These are phyloP conservation scores for Apamea monoglypha DNA, from an alignment of 2,888 invertebrate genomes.

Conservation along the genomic window DNA sequence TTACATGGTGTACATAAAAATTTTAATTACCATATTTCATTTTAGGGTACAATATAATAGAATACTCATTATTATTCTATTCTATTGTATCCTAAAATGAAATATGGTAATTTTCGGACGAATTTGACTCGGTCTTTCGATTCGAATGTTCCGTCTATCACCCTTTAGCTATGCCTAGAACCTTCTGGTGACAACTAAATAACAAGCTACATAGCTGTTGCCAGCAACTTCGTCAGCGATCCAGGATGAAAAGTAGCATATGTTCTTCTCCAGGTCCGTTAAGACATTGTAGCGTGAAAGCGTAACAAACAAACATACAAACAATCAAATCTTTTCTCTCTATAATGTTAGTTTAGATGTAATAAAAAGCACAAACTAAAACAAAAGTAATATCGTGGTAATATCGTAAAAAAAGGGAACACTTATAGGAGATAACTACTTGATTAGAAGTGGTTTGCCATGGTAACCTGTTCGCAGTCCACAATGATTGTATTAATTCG, in stretches of 20 bases:
- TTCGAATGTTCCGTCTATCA: not conserved
- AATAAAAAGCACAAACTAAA: not conserved
- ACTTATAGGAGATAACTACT: not conserved
- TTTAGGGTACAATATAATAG: too few species aligned
- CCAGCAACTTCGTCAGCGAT: not conserved
- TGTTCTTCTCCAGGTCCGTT: too few species aligned
- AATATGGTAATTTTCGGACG: conserved; percentile 6
- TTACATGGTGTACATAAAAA: too few species aligned
- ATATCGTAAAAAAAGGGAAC: conserved; percentile 1
- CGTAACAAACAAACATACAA: too few species aligned
- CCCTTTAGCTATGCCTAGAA: not conserved
- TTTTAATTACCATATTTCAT: too few species aligned
- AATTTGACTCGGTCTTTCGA: not conserved
- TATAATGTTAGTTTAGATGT: not conserved
- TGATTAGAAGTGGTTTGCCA: conserved; percentile 13
- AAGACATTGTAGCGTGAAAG: too few species aligned
- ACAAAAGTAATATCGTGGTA: conserved; percentile 13
- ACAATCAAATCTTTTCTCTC: too few species aligned
- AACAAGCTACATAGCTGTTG: not conserved
- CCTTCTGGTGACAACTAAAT: too few species aligned
- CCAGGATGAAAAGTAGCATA: not conserved
- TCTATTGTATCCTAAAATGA: not conserved
- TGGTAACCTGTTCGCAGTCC: not conserved
- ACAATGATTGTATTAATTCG: conserved; percentile 1
- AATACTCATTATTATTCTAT: too few species aligned